phyloP scores from a whole-genome alignment of 2,888 invertebrate species.

The Lasius fuliginosus region DNA sequence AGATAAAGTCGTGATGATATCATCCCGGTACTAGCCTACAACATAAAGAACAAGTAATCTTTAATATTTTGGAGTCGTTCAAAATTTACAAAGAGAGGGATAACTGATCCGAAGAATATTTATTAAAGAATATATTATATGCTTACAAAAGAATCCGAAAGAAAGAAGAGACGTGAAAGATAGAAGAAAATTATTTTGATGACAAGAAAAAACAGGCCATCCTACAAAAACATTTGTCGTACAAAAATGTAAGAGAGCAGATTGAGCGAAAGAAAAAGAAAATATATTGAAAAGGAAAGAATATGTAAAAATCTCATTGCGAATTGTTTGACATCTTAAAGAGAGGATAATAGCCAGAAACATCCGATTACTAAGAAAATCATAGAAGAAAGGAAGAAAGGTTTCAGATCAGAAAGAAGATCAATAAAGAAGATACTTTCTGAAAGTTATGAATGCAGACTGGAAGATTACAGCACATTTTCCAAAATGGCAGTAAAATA shows the following conservation, averaged over 20 bases:
- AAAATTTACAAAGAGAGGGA: not conserved
- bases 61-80: not conserved
- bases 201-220: not conserved
- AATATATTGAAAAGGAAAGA: not conserved
- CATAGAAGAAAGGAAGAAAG: not conserved
- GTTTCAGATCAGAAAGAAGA: not conserved
- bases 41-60: constrained; percentile 4
- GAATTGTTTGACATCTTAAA: not conserved
- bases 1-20: not conserved
- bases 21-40: constrained; percentile 4
- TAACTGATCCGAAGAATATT: not conserved
- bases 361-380: not conserved
- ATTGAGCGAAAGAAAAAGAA: not conserved
- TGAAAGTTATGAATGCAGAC: not conserved
- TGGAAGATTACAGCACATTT: constrained; percentile 5
- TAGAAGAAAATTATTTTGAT: not conserved
- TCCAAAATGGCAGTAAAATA: not conserved
- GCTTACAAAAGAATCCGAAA: not conserved
- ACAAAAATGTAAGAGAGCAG: not conserved
- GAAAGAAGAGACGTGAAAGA: not conserved
- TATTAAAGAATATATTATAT: not conserved
- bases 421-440: not conserved
- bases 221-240: not conserved
- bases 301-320: not conserved
- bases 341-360: not conserved